These are phyloP conservation scores for Drosophila kambysellisi DNA, from an alignment of 2,888 invertebrate genomes.

Conservation along the genomic window DNA sequence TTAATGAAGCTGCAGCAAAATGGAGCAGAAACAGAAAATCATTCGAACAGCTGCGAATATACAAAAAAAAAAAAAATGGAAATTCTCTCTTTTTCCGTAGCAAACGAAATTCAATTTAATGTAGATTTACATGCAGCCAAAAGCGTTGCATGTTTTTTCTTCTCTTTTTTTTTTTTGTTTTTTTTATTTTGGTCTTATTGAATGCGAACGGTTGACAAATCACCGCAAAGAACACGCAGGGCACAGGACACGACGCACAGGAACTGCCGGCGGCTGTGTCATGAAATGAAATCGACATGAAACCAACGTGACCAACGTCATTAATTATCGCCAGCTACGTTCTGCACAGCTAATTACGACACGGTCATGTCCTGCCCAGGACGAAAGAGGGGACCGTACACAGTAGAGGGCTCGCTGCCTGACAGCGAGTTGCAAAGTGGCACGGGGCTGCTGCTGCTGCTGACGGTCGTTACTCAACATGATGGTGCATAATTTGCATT, in stretches of 20 bases:
- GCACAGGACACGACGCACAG: conserved; percentile 8
- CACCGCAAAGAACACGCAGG: conserved; percentile 52
- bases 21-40: conserved; percentile 53
- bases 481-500: conserved; percentile 73
- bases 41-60: conserved; percentile 6
- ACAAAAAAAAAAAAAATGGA: neutral
- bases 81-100: conserved; percentile 23
- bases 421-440: neutral
- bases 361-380: conserved; percentile 35
- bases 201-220: conserved; percentile 75
- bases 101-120: conserved; percentile 74
- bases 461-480: conserved; percentile 55
- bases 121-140: conserved; percentile 73
- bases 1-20: conserved; percentile 73
- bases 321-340: conserved; percentile 78
- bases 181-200: conserved; percentile 42
- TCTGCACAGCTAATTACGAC: conserved; percentile 72
- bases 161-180: conserved; percentile 11
- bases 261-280: conserved; percentile 71
- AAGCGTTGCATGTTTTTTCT: conserved; percentile 37
- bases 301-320: conserved; percentile 80
- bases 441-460: conserved; percentile 11
- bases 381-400: neutral
- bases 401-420: neutral
- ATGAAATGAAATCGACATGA: conserved; percentile 80